phyloP scores from a whole-genome alignment of 2,797 vertebrate genomes.

The Eulemur coronatus region DNA sequence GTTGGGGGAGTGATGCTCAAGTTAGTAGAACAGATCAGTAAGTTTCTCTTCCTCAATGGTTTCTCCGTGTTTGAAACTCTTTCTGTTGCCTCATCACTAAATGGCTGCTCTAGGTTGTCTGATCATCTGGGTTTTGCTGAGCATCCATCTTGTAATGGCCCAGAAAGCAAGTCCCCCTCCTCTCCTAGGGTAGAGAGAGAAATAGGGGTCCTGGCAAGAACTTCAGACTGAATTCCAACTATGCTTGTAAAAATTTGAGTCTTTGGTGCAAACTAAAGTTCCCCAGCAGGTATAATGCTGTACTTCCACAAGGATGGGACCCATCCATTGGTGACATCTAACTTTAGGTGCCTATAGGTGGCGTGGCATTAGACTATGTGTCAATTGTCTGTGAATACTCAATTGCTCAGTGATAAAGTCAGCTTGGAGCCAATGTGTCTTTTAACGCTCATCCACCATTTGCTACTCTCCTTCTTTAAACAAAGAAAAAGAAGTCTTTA shows the following conservation, averaged over 20 bases:
- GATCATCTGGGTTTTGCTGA: neutral
- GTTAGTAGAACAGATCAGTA: conserved; percentile 96
- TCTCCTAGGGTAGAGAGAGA: neutral
- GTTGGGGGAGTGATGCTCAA: conserved; percentile 97
- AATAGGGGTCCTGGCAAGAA: neutral
- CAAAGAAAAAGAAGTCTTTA: neutral
- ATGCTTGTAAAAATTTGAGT: neutral
- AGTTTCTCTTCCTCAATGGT: conserved; percentile 80
- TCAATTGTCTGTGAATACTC: neutral
- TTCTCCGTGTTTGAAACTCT: neutral
- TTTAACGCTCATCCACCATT: neutral
- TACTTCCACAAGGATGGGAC: neutral
- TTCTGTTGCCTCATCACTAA: neutral
- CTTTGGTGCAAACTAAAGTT: neutral
- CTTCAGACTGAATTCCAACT: neutral
- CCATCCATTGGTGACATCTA: neutral
- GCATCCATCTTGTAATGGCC: neutral
- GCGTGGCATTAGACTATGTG: neutral
- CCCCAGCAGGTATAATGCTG: neutral
- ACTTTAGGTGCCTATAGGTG: neutral
- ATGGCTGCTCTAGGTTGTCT: neutral
- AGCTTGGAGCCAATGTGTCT: neutral
- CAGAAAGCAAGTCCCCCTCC: neutral
- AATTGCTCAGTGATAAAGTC: neutral
- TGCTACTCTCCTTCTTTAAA: neutral